Conservation (phyloP, 2,888 invertebrate genomes). For the Eristalis arbustorum region DNA sequence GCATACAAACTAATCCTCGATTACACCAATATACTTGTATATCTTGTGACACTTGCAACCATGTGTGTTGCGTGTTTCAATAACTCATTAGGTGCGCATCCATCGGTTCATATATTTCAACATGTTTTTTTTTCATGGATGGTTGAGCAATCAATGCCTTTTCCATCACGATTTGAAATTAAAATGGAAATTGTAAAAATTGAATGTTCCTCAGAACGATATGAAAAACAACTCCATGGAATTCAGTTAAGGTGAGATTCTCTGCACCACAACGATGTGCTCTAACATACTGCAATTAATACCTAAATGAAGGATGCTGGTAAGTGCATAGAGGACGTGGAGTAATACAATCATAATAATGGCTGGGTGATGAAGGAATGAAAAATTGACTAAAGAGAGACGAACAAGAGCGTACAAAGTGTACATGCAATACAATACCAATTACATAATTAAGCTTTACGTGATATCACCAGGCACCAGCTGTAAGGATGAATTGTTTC, state of each 20-base stretch:
- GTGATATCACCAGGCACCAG: not conserved
- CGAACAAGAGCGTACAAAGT: constrained; percentile 1
- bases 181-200: constrained; percentile 5
- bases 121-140: not conserved
- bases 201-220: not conserved
- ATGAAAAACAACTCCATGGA: not conserved
- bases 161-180: not conserved
- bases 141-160: not conserved
- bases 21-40: not conserved
- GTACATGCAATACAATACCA: constrained; percentile 4
- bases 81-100: not conserved
- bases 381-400: constrained; percentile 1
- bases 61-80: not conserved
- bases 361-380: not conserved
- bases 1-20: constrained; percentile 5
- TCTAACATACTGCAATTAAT: constrained; percentile 23
- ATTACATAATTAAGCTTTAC: constrained; percentile 9
- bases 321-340: not conserved
- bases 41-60: not conserved
- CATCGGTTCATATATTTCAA: not conserved
- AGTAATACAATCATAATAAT: not conserved
- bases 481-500: not conserved
- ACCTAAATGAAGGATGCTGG: constrained; percentile 15
- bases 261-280: constrained; percentile 10
- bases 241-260: not conserved